Conservation (phyloP, 2,797 vertebrate genomes). For the Lerista edwardsae region DNA sequence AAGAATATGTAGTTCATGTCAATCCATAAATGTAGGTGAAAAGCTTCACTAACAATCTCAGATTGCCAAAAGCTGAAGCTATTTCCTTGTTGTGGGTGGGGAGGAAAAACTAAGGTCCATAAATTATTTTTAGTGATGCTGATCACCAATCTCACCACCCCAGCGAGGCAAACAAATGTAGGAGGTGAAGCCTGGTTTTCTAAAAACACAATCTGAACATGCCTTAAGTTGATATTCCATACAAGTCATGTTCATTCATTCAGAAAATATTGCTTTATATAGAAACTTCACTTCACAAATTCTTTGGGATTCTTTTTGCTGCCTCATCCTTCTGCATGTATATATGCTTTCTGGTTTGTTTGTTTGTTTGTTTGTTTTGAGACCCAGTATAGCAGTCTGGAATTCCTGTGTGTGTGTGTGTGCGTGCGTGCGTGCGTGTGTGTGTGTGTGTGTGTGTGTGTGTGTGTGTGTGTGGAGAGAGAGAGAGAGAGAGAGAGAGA, state of each 20-base stretch:
- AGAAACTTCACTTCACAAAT: background rate
- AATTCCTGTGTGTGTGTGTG: too few relatives aligned
- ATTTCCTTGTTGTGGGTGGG: slow-evolving; percentile 74
- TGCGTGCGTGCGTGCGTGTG: too few relatives aligned
- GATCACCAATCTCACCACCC: slow-evolving; percentile 61
- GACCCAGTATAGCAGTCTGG: too few relatives aligned
- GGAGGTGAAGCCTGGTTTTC: slow-evolving; percentile 62
- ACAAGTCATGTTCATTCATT: slow-evolving; percentile 45
- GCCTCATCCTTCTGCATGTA: background rate
- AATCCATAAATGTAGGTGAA: slow-evolving; percentile 79
- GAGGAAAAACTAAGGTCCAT: slow-evolving; percentile 73
- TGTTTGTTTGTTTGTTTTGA: too few relatives aligned
- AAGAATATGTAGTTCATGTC: slow-evolving; percentile 77
- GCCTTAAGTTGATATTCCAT: slow-evolving; percentile 66
- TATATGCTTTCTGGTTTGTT: too few relatives aligned
- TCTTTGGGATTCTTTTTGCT: background rate
- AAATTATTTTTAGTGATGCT: slow-evolving; percentile 75
- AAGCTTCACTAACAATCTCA: slow-evolving; percentile 75
- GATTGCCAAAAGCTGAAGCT: slow-evolving; percentile 77
- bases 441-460: too few relatives aligned
- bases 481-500: too few relatives aligned
- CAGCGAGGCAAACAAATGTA: slow-evolving; percentile 75
- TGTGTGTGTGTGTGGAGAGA: too few relatives aligned
- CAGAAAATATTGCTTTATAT: background rate
- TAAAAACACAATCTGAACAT: slow-evolving; percentile 62